phyloP scores from a whole-genome alignment of 2,113 vertebrate species.

The Atlantisia rogersi region DNA sequence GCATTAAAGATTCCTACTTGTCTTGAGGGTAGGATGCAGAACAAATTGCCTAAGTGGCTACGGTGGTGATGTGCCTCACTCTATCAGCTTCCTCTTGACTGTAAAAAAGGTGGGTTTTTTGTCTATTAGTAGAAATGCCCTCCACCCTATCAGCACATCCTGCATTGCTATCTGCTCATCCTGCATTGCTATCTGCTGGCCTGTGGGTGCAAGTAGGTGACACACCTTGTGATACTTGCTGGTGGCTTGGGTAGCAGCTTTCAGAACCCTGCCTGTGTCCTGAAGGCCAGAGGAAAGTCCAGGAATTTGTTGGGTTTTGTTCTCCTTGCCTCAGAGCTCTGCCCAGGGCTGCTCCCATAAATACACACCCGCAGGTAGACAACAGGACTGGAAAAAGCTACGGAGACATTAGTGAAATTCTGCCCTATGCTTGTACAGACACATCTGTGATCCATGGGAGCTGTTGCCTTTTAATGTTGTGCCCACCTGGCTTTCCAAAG shows the following conservation, averaged over 20 bases:
- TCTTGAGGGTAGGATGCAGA: neutral
- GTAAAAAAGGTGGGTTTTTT: neutral
- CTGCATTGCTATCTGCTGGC: neutral
- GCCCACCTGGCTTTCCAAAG: neutral
- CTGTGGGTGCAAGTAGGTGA: neutral
- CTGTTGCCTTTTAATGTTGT: neutral
- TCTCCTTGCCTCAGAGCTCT: neutral
- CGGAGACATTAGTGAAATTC: neutral
- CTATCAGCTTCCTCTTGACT: neutral
- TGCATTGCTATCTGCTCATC: too few relatives aligned
- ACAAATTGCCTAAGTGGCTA: neutral
- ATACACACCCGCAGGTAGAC: neutral
- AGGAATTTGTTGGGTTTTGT: neutral
- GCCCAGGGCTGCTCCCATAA: neutral
- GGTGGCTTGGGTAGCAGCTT: neutral
- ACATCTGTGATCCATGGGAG: neutral
- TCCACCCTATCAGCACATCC: neutral
- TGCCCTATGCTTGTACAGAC: fast-evolving
- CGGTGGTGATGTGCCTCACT: neutral
- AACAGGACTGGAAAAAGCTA: neutral
- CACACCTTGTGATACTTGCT: neutral
- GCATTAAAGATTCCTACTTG: neutral
- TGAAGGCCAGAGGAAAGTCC: neutral
- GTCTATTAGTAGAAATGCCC: neutral
- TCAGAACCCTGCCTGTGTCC: neutral